phyloP scores from a whole-genome alignment of 2,888 invertebrate species.

The Clitarchus hookeri region DNA sequence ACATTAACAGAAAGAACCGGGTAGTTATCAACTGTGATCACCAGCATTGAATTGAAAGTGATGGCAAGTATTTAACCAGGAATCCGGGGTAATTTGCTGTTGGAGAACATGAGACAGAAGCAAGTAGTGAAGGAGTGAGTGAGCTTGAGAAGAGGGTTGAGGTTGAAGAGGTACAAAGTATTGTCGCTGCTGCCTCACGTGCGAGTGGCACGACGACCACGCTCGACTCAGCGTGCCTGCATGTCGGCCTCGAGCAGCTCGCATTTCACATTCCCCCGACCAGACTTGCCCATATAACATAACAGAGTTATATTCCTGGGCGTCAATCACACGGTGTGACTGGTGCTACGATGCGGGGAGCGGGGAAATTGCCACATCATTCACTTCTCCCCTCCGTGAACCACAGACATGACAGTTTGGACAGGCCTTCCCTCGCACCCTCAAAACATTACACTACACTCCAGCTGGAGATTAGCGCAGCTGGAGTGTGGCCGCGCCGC shows the following conservation, averaged over 20 bases:
- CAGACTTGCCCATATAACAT: neutral
- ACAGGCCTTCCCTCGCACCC: neutral
- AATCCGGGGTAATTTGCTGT: no score
- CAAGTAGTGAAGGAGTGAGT: no score
- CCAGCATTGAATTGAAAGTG: no score
- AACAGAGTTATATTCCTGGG: slow-evolving; percentile 6
- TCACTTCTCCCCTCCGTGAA: neutral
- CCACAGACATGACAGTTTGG: neutral
- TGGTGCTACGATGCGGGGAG: neutral
- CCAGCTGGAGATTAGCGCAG: neutral
- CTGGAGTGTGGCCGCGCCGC: neutral
- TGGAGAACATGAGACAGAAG: no score
- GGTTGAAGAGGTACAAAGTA: no score
- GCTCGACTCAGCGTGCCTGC: no score
- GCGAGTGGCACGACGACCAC: no score
- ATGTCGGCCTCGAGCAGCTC: neutral
- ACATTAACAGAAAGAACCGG: no score
- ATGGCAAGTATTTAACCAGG: no score
- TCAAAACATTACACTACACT: neutral
- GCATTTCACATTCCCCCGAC: neutral
- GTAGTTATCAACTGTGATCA: no score
- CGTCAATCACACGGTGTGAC: neutral
- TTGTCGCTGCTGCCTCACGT: no score
- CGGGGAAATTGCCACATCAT: neutral
- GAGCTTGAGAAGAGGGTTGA: no score